A percentile compares a stretch with the other conserved stretches of the same genome.
Evolutionary conservation across 2,797 vertebrate species (phyloP).

Genomic region (Acanthis flammea): DNA sequence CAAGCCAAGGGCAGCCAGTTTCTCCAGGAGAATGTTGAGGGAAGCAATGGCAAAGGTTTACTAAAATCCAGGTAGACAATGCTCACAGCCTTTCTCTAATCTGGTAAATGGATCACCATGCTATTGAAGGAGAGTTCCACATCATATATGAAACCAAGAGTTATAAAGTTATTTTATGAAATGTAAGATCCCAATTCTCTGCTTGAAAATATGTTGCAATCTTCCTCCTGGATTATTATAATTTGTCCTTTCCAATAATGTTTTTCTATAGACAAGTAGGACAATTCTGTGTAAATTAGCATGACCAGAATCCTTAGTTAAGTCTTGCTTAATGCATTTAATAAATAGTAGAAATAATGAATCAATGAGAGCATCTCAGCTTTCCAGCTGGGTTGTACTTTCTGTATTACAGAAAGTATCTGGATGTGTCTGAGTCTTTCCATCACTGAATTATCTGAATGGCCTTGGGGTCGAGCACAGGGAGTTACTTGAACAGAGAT

Average conservation of each 20-base stretch:
- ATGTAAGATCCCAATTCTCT: background rate
- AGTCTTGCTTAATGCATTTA: background rate
- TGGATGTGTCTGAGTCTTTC: background rate
- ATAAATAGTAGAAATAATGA: background rate
- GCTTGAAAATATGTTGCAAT: background rate
- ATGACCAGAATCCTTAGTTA: background rate
- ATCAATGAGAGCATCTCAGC: background rate
- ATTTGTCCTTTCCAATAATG: background rate
- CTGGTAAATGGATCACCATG: accelerated
- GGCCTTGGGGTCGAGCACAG: background rate
- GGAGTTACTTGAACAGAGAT: background rate
- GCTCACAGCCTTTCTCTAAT: background rate
- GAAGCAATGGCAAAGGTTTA: background rate
- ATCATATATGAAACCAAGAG: background rate
- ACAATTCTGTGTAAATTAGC: background rate
- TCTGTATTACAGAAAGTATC: background rate
- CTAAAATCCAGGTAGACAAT: accelerated
- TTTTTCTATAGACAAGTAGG: background rate
- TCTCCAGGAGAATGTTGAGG: background rate
- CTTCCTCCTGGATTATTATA: background rate
- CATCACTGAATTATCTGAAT: background rate
- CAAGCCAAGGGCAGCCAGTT: background rate
- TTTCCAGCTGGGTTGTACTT: background rate
- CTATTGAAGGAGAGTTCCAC: background rate
- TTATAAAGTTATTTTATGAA: background rate